Percentiles rank a stretch among this genome's conserved stretches.
phyloP scores from a whole-genome alignment of 2,888 invertebrate species.

The Platypus cylindrus region DNA sequence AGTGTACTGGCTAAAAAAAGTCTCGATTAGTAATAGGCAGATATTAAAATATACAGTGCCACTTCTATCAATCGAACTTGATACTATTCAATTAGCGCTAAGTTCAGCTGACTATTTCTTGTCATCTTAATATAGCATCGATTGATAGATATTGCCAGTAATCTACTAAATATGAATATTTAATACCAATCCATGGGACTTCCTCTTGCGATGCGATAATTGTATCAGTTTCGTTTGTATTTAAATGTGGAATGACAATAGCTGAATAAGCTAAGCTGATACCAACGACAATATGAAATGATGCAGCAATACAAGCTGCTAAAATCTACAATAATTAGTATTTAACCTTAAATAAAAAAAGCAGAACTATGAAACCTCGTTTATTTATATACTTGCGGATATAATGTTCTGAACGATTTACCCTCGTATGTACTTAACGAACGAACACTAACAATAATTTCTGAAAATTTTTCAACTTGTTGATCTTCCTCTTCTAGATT shows the following conservation, averaged over 20 bases:
- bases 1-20: slow-evolving; percentile 40
- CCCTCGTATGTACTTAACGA: slow-evolving; percentile 35
- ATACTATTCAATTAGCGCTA: no score
- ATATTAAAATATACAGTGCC: no score
- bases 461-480: slow-evolving; percentile 33
- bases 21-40: no score
- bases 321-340: slow-evolving; percentile 29
- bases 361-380: neutral
- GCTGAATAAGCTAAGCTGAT: slow-evolving; percentile 46
- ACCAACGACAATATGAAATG: slow-evolving; percentile 48
- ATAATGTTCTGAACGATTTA: slow-evolving; percentile 30
- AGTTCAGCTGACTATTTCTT: no score
- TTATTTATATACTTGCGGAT: slow-evolving; percentile 33
- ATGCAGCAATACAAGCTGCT: slow-evolving; percentile 41
- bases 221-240: slow-evolving; percentile 19
- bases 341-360: slow-evolving; percentile 1
- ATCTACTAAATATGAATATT: no score
- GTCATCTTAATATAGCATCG: no score
- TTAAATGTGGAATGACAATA: slow-evolving; percentile 40
- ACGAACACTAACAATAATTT: slow-evolving; percentile 36
- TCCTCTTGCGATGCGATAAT: slow-evolving; percentile 31
- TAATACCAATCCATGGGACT: slow-evolving; percentile 44
- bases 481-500: slow-evolving; percentile 29
- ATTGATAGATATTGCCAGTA: no score
- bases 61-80: no score